These are phyloP conservation scores for Tetraodon nigroviridis DNA, from an alignment of 2,113 vertebrate genomes.

Conservation along the genomic window DNA sequence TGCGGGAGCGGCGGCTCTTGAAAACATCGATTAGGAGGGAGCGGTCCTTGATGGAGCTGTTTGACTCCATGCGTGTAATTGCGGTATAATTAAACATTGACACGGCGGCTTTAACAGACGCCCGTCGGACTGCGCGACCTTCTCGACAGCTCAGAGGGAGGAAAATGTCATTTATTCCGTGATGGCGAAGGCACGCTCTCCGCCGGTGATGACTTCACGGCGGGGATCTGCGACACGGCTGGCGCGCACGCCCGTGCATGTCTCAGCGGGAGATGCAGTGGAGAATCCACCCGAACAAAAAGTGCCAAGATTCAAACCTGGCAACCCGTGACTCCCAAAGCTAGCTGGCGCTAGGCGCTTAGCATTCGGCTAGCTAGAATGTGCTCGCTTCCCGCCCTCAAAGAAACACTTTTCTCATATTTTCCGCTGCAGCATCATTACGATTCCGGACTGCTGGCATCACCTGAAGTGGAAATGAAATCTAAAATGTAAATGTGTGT, in stretches of 20 bases:
- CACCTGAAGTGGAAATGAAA: conserved; percentile 29
- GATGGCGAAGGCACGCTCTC: conserved; percentile 10
- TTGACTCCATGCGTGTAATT: conserved; percentile 60
- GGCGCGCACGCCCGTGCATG: not conserved
- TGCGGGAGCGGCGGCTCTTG: conserved; percentile 16
- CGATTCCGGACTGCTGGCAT: not conserved
- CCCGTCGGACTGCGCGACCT: conserved; percentile 57
- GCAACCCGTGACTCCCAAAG: too few relatives aligned
- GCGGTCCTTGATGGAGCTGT: conserved; percentile 49
- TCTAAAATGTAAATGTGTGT: conserved; percentile 54
- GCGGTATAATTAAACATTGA: conserved; percentile 61
- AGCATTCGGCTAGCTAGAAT: too few relatives aligned
- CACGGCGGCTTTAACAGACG: conserved; percentile 46
- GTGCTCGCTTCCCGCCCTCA: too few relatives aligned
- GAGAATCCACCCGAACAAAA: too few relatives aligned
- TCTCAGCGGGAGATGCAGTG: too few relatives aligned
- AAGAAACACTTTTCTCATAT: not conserved
- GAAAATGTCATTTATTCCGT: conserved; percentile 10
- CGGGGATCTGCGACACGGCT: not conserved
- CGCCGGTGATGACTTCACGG: not conserved
- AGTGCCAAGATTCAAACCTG: too few relatives aligned
- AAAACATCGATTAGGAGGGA: conserved; percentile 54
- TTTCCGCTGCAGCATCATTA: not conserved
- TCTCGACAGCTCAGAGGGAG: conserved; percentile 20
- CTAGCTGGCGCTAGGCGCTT: too few relatives aligned